Conservation (phyloP, 2,888 invertebrate species). For the Cactoblastis cactorum region DNA sequence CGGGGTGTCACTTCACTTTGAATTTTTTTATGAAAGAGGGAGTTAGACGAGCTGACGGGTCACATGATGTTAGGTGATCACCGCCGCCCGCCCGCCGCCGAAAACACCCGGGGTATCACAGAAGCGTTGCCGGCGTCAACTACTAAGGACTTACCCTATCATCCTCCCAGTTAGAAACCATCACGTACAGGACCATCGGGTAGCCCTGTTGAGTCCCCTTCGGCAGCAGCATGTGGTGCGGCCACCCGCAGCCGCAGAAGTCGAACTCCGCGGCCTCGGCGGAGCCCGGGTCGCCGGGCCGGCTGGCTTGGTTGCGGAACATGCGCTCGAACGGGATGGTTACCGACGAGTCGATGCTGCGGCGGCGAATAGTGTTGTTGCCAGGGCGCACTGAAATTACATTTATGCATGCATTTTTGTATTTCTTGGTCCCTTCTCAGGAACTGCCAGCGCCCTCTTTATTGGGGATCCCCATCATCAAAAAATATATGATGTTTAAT, state of each 20-base stretch:
- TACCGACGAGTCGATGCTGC: constrained; percentile 86
- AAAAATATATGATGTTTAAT: too few relatives aligned
- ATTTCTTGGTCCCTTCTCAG: too few relatives aligned
- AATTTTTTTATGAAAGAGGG: too few relatives aligned
- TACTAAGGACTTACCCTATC: constrained; percentile 84
- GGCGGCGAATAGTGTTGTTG: constrained; percentile 81
- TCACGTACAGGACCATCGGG: constrained; percentile 84
- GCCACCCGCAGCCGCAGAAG: constrained; percentile 95
- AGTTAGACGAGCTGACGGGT: too few relatives aligned
- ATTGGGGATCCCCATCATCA: too few relatives aligned
- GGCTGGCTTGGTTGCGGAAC: constrained; percentile 83
- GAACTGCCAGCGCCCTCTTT: too few relatives aligned
- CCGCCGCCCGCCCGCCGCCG: too few relatives aligned
- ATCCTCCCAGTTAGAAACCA: constrained; percentile 86
- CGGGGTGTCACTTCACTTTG: too few relatives aligned
- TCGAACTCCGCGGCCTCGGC: constrained; percentile 80
- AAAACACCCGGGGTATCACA: too few relatives aligned
- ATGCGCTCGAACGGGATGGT: constrained; percentile 91
- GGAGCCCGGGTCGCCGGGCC: constrained; percentile 78
- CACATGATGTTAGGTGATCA: too few relatives aligned
- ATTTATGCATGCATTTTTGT: background rate
- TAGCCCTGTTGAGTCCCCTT: constrained; percentile 84
- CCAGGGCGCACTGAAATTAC: constrained; percentile 81
- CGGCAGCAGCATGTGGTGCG: constrained; percentile 88
- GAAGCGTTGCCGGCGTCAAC: too few relatives aligned